Base-by-base conservation (phyloP, 2,797 vertebrate genomes). In the Neosalanx taihuensis region DNA sequence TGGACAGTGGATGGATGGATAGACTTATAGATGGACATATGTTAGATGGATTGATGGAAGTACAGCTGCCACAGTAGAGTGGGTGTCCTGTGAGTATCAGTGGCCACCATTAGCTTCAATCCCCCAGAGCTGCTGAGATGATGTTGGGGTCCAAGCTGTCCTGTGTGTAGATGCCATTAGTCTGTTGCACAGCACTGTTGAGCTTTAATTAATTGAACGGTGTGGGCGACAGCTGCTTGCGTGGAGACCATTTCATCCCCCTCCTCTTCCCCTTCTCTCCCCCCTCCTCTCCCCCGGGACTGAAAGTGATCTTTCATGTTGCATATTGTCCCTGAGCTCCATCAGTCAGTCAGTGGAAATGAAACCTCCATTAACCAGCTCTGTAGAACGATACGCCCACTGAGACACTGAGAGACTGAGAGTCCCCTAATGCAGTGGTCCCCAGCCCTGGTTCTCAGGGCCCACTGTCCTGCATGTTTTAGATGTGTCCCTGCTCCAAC, bases 121-220 rank as follows among this genome's bases (percentile, higher is more conserved):
- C 61, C 77, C 72, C 64, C 51, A 2, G 73, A 76, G 81, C 49
- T 17, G 4, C 18, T 41, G 70, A 51, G 72, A 33, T 62, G 46
- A 61, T 23, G 66, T 64, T 72, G 46, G 49, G 46, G 7, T 67
- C 41, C 41, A 46, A 51, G 23, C 74, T 18, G 31, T 64, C 13
- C 51, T 70, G 61, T 80, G 76, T 79, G 73, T 70, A 53, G 18
- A 46, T 59, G 35, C 67, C 15, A 66, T 75, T 75, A 51, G 60
- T 78, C 56, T 61, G 64, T 61, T 73, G 77, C 13, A 64, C 4
- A 13, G 73, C 49, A 76, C 78, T 80, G 33, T 72, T 69, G 75
- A 82, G 79, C 62, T 76, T 65, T 72, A 88, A 87, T 85, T 85
- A 86, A 86, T 75, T 79, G 76, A 78, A 56, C 72, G 49, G 29